Conservation (phyloP, 2,797 vertebrate species). For the Ptychobarbus kaznakovi region DNA sequence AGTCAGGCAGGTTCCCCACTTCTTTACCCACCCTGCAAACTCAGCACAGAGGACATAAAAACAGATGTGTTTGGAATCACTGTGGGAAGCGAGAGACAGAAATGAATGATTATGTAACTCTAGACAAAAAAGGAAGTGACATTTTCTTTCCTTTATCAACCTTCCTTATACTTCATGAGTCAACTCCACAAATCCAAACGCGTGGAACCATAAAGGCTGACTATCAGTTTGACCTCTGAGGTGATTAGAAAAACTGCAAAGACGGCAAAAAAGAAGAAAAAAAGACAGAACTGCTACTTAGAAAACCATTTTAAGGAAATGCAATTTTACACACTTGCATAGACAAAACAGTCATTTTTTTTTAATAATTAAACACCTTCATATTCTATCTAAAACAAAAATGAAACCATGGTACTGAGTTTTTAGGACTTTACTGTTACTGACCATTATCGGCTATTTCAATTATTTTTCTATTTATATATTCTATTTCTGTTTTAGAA, state of each 20-base stretch:
- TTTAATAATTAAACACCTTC: not conserved
- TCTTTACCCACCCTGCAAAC: constrained; percentile 6
- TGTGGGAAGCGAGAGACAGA: constrained; percentile 1
- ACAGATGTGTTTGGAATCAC: constrained; percentile 9
- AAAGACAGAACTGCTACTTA: not conserved
- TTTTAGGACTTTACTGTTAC: not conserved
- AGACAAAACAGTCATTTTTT: not conserved
- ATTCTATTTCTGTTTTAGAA: not conserved
- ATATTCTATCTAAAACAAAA: not conserved
- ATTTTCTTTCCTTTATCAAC: not conserved
- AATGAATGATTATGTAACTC: constrained; percentile 31
- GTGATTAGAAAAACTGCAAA: not conserved
- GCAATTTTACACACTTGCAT: not conserved
- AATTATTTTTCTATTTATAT: not conserved
- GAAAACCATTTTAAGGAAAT: not conserved
- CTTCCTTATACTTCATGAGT: not conserved
- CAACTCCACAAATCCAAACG: constrained; percentile 17
- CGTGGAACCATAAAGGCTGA: constrained; percentile 1
- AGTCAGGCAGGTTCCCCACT: not conserved
- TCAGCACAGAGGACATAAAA: constrained; percentile 27
- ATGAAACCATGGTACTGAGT: not conserved
- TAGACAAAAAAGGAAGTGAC: constrained; percentile 21
- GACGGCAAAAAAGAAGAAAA: not conserved
- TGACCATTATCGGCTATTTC: not conserved
- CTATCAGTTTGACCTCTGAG: not conserved